Percentiles rank a stretch among this genome's conserved stretches.
These are phyloP conservation scores for Hippocampus comes DNA, from an alignment of 2,113 vertebrate genomes.

Conservation along the genomic window DNA sequence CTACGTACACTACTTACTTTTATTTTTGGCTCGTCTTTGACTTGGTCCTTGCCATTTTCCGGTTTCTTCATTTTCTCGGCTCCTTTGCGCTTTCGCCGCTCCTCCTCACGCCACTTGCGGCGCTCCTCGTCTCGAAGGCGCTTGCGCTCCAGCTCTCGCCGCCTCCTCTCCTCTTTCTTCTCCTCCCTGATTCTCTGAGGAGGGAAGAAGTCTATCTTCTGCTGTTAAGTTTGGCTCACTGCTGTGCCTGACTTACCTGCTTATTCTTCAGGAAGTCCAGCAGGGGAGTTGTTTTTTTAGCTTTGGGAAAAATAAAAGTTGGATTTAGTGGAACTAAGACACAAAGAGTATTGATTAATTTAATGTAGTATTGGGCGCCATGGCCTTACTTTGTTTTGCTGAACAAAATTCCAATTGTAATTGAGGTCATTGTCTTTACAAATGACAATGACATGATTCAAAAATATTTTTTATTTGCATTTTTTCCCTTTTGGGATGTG, in stretches of 20 bases:
- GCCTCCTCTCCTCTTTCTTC: slow-evolving; percentile 91
- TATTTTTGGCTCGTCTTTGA: slow-evolving; percentile 96
- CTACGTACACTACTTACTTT: slow-evolving; percentile 74
- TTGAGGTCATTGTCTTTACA: too few species aligned
- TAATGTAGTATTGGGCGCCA: background rate
- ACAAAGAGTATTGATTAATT: background rate
- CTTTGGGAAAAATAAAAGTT: slow-evolving; percentile 59
- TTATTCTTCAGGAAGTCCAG: slow-evolving; percentile 98
- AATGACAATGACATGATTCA: too few species aligned
- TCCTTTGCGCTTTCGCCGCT: slow-evolving; percentile 92
- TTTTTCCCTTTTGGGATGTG: too few species aligned
- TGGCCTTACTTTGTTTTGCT: background rate
- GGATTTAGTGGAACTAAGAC: background rate
- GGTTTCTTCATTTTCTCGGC: slow-evolving; percentile 89
- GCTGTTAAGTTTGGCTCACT: background rate
- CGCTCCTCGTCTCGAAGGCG: slow-evolving; percentile 93
- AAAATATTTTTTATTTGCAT: too few species aligned
- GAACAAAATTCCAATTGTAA: background rate
- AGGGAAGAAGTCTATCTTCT: background rate
- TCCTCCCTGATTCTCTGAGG: slow-evolving; percentile 91
- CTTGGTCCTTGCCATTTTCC: slow-evolving; percentile 85
- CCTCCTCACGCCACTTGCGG: slow-evolving; percentile 96
- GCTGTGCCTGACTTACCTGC: slow-evolving; percentile 78
- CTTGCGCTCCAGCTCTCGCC: slow-evolving; percentile 93
- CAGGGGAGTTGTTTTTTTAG: slow-evolving; percentile 95